phyloP scores from a whole-genome alignment of 2,888 invertebrate species.

The Acronicta leporina region DNA sequence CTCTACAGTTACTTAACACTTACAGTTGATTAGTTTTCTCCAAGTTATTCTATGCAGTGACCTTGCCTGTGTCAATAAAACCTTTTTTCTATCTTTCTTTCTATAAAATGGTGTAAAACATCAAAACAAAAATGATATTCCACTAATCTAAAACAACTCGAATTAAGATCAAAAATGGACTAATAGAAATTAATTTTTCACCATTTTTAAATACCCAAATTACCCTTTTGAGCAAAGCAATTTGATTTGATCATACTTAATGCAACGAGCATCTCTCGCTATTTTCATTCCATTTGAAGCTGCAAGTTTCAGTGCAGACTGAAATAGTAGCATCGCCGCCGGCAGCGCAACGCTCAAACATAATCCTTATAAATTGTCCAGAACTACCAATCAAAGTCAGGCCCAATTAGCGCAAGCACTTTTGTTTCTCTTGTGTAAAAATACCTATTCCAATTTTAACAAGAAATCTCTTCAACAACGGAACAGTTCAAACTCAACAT shows the following conservation, averaged over 20 bases:
- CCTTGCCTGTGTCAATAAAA: too few relatives aligned
- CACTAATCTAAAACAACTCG: too few relatives aligned
- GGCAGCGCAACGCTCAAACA: constrained; percentile 11
- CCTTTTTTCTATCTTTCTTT: too few relatives aligned
- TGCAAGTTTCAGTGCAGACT: neutral
- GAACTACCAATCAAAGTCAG: constrained; percentile 25
- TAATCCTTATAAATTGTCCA: constrained; percentile 48
- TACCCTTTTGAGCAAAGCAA: neutral
- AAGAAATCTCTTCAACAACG: constrained; percentile 51
- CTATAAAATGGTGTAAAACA: too few relatives aligned
- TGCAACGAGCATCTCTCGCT: neutral
- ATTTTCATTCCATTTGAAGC: constrained; percentile 7
- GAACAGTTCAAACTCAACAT: constrained; percentile 58
- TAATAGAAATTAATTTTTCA: too few relatives aligned
- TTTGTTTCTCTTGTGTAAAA: constrained; percentile 26
- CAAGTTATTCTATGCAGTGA: too few relatives aligned
- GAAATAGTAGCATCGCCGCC: constrained; percentile 6
- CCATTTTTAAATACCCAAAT: neutral
- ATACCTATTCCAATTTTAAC: constrained; percentile 40
- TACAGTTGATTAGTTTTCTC: too few relatives aligned
- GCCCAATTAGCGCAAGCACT: constrained; percentile 40
- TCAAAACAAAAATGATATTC: too few relatives aligned
- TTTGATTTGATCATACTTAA: neutral
- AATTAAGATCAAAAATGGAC: too few relatives aligned
- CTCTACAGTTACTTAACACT: too few relatives aligned